Evolutionary conservation across 2,888 invertebrate genomes (phyloP), one percentile per base, ranked within the genome.

Genomic region (Lathronympha strigana): DNA sequence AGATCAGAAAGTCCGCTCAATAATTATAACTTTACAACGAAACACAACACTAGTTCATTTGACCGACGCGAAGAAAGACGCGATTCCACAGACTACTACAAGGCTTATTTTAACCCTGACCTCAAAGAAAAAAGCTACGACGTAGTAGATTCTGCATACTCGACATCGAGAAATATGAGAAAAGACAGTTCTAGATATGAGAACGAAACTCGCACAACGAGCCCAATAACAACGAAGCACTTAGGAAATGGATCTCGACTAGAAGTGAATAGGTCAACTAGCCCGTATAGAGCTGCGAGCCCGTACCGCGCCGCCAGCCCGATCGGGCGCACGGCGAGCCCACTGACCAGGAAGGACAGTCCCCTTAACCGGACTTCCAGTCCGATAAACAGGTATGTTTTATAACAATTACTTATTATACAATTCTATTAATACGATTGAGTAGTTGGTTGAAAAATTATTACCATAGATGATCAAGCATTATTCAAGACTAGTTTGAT

Each of bases 311-410:
- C 57, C 31, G 9, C 57, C 19, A 57, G 57, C 31, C 57, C 57
- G 0, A n/a, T 57, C 43, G 57, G 57, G n/a, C 45, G 57, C 76
- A 93, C 84, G 1, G 80, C 93, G 2, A 94, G 94, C 73, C 94
- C 94, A 4, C 86, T 93, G 68, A 83, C 92, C 60, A 93, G 93
- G 71, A 92, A 86, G 73, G 87, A 90, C 64, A 91, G 89, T 72
- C 91, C 92, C 69, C 81, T 92, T 72, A 93, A 93, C 69, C 91
- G 93, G 60, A 92, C 90, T 0, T 86, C 90, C 51, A 94, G 94
- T 71, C 94, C 94, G 75, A 90, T 90, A 80, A 90, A 90, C 82
- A 90, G 91, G 92, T 91, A 78, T 38, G 11, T 40, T 40, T 19
- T 9, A 9, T 17, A 40, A 17, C 17, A 4, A 43, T 6, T 1